Percentiles rank a stretch among this genome's conserved stretches.
Conservation (phyloP, 2,888 invertebrate species). For the Geotrupes spiniger region DNA sequence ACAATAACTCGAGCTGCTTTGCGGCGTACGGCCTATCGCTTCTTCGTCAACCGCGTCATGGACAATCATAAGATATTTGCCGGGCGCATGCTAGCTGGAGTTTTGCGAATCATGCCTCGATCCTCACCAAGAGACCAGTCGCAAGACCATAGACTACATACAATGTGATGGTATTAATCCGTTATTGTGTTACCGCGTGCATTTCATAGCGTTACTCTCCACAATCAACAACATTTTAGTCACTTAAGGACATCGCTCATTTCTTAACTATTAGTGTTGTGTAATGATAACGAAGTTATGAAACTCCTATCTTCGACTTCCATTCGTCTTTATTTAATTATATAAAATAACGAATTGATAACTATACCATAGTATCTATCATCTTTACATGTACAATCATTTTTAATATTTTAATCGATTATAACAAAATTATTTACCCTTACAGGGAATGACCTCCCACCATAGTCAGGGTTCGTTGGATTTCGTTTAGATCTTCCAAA, state of each 20-base stretch:
- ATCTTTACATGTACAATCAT: no score
- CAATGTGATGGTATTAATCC: conserved; percentile 34
- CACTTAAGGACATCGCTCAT: conserved; percentile 39
- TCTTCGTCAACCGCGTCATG: conserved; percentile 13
- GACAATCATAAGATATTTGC: conserved; percentile 18
- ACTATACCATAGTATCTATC: no score
- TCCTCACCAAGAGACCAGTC: conserved; percentile 35
- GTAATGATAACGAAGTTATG: conserved; percentile 38
- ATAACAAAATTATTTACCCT: no score
- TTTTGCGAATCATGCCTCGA: conserved; percentile 44
- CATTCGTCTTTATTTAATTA: background rate
- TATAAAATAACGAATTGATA: background rate
- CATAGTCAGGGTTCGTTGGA: no score
- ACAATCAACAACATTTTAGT: conserved; percentile 30
- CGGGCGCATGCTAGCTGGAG: conserved; percentile 24
- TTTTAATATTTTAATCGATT: no score
- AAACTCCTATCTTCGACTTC: no score
- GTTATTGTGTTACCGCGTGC: conserved; percentile 39
- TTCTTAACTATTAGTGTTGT: conserved; percentile 47
- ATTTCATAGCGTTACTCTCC: conserved; percentile 40
- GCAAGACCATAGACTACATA: conserved; percentile 32
- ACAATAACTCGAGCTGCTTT: conserved; percentile 32
- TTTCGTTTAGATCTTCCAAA: no score
- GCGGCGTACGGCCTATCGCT: conserved; percentile 26
- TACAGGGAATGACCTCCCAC: no score